Evolutionary conservation across 92 coral and sea anemone genomes (phyloP).

Genomic region (Zoanthus sansibaricus): DNA sequence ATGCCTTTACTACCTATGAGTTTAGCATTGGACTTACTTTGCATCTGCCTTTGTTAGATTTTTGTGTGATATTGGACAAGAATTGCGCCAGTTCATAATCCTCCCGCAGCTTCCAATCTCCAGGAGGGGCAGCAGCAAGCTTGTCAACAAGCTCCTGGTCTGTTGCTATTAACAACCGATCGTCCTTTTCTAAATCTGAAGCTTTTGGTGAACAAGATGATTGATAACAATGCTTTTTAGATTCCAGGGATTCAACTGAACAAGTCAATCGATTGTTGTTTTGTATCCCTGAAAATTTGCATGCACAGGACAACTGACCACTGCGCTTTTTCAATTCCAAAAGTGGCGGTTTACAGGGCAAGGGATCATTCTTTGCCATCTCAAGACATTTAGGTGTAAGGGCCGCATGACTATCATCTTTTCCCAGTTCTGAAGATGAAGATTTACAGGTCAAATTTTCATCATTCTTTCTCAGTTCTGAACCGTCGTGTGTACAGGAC

Average conservation of each 20-base stretch:
- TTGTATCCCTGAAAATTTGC: not conserved
- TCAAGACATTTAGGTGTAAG: too few species aligned
- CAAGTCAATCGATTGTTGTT: not conserved
- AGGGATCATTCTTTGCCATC: too few species aligned
- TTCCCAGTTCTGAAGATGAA: not conserved
- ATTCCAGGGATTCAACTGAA: too few species aligned
- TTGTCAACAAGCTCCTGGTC: constrained; percentile 71
- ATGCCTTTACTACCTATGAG: not conserved
- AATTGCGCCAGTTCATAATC: constrained; percentile 84
- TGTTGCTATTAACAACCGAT: constrained; percentile 55
- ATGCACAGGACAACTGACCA: too few species aligned
- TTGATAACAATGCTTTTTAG: not conserved
- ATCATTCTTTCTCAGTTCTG: not conserved
- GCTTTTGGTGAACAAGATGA: not conserved
- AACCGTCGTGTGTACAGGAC: too few species aligned
- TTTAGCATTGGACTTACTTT: constrained; percentile 50
- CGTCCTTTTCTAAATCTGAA: not conserved
- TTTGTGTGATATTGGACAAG: constrained; percentile 73
- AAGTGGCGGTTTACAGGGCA: too few species aligned
- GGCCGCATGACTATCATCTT: too few species aligned
- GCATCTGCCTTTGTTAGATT: constrained; percentile 76
- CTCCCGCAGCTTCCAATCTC: constrained; percentile 78
- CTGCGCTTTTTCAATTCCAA: too few species aligned
- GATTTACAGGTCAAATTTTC: not conserved
- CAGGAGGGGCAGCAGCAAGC: constrained; percentile 63